These are phyloP conservation scores for Pheosia gnoma DNA, from an alignment of 2,888 invertebrate genomes.

Conservation along the genomic window DNA sequence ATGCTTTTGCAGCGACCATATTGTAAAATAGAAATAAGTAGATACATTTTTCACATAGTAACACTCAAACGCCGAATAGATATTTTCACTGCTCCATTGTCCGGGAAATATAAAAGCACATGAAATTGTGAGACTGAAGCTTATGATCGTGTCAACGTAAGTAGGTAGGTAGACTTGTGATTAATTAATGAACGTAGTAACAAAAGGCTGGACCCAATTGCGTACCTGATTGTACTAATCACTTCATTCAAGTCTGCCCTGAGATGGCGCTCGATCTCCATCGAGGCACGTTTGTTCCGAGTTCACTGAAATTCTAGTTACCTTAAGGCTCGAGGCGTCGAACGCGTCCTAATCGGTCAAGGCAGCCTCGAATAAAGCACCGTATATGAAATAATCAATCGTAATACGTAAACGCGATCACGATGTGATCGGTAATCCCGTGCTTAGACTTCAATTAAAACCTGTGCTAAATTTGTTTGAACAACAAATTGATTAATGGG, in stretches of 20 bases:
- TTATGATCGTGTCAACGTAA: constrained; percentile 36
- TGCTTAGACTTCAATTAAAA: constrained; percentile 31
- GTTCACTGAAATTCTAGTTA: too few species aligned
- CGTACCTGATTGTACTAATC: constrained; percentile 19
- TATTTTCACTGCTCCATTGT: constrained; percentile 8
- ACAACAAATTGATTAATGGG: constrained; percentile 44
- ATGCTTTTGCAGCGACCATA: not conserved
- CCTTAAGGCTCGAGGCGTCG: not conserved
- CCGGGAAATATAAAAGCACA: constrained; percentile 16
- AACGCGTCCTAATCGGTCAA: not conserved
- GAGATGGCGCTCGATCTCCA: not conserved
- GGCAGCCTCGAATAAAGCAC: constrained; percentile 2
- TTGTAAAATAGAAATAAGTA: constrained; percentile 18
- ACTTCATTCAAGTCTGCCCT: constrained; percentile 11
- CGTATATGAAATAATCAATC: not conserved
- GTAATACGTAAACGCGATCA: constrained; percentile 9
- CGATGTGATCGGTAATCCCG: constrained; percentile 12
- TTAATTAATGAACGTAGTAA: constrained; percentile 11
- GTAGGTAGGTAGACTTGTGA: constrained; percentile 26
- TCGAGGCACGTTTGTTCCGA: not conserved
- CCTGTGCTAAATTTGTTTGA: constrained; percentile 39
- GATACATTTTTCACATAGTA: constrained; percentile 11
- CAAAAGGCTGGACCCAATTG: constrained; percentile 17
- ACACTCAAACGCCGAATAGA: constrained; percentile 9
- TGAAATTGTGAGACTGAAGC: constrained; percentile 39